Evolutionary conservation across 1,140 invertebrate species (phyloP).

Genomic region (Brachionus sp.): DNA sequence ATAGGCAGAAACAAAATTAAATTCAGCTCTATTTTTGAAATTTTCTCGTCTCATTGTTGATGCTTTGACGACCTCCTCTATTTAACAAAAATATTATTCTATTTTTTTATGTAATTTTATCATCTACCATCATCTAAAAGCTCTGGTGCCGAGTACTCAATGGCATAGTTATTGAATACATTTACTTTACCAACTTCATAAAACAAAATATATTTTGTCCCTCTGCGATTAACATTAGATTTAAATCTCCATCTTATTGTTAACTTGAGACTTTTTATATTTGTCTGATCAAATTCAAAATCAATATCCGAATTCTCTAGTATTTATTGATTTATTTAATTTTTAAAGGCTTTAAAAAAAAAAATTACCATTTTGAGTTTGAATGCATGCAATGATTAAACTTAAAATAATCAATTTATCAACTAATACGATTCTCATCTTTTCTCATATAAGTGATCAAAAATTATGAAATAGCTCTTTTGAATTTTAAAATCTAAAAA

Average conservation of each 20-base stretch:
- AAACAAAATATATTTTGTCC: neutral
- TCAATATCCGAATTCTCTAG: neutral
- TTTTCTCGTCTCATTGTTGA: conserved; percentile 27
- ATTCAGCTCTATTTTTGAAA: conserved; percentile 13
- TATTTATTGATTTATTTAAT: neutral
- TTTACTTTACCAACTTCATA: conserved; percentile 1
- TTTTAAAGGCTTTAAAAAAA: neutral
- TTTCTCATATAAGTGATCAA: neutral
- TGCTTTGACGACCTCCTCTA: conserved; percentile 20
- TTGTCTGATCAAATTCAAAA: conserved; percentile 31
- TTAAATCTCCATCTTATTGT: conserved; percentile 28
- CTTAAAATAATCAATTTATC: neutral
- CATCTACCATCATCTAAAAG: conserved; percentile 38
- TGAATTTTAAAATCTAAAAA: neutral
- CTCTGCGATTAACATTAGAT: neutral
- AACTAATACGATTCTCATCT: neutral
- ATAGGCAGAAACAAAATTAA: neutral
- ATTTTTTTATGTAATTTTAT: too few species aligned
- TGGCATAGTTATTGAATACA: conserved; percentile 1
- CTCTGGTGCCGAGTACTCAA: conserved; percentile 2
- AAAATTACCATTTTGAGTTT: neutral
- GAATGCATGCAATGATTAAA: neutral
- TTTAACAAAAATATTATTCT: neutral
- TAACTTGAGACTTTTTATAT: conserved; percentile 15
- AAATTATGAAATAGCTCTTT: neutral